Conservation (phyloP, 2,797 vertebrate species). For the Vultur gryphus region DNA sequence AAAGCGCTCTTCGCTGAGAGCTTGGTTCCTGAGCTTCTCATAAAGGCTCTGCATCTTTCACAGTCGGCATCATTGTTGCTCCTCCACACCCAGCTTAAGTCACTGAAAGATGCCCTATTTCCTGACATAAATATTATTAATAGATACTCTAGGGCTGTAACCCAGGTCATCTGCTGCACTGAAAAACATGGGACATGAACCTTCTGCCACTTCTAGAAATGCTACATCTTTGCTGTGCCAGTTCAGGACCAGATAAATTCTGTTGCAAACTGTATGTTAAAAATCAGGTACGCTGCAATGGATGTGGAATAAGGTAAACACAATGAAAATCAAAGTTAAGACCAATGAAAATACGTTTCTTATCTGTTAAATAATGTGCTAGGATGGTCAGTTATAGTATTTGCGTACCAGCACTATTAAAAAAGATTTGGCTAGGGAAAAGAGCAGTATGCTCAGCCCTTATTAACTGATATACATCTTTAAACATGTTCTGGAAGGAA, state of each 20-base stretch:
- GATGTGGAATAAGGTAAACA: background rate
- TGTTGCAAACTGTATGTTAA: background rate
- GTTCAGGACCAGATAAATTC: background rate
- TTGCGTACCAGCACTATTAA: background rate
- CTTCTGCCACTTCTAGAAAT: background rate
- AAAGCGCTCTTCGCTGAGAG: background rate
- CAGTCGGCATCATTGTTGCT: background rate
- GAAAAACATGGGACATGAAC: background rate
- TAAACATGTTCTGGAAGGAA: background rate
- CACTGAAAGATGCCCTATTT: background rate
- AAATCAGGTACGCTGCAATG: background rate
- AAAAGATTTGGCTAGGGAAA: background rate
- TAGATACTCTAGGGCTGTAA: background rate
- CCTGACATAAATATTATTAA: background rate
- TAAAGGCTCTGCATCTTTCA: background rate
- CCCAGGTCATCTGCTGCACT: background rate
- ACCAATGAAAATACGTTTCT: background rate
- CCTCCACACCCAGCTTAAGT: background rate
- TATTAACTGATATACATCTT: background rate
- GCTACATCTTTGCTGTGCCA: background rate
- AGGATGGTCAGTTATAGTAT: background rate
- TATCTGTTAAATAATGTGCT: background rate
- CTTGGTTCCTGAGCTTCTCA: background rate
- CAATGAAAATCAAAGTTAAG: background rate
- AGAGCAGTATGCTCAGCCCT: background rate